Evolutionary conservation across 2,797 vertebrate species (phyloP).

Genomic region (Melanotaenia trifasciata): DNA sequence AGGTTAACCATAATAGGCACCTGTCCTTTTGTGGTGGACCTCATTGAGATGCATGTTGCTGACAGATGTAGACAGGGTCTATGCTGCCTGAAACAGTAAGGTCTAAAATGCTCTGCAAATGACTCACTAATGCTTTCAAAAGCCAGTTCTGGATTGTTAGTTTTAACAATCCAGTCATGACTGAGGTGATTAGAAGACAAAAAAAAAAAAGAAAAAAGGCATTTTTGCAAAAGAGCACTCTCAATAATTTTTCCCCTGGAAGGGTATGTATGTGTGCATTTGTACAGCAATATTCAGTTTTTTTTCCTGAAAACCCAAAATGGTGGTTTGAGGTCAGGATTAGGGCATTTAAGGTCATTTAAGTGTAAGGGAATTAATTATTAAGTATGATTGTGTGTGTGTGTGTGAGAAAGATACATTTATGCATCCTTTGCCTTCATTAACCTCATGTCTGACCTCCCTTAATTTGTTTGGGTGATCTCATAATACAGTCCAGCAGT

Average conservation of each 20-base stretch:
- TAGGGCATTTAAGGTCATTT: not conserved
- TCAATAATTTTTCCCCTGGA: not conserved
- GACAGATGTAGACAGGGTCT: not conserved
- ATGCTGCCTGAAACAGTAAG: not conserved
- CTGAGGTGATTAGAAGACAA: not conserved
- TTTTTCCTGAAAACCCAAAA: not conserved
- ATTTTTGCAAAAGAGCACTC: not conserved
- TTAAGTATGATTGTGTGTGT: not conserved
- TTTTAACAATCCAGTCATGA: conserved; percentile 11
- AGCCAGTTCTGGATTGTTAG: conserved; percentile 3
- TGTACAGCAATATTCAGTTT: not conserved
- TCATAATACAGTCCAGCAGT: conserved; percentile 22
- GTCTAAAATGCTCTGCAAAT: not conserved
- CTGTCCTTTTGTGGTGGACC: not conserved
- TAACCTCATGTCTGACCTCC: conserved; percentile 28
- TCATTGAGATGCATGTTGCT: too few relatives aligned
- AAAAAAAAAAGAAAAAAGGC: too few relatives aligned
- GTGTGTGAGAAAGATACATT: not conserved
- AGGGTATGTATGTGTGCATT: not conserved
- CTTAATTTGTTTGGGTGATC: conserved; percentile 21
- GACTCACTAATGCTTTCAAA: not conserved
- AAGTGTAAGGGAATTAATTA: not conserved
- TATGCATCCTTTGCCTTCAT: conserved; percentile 20
- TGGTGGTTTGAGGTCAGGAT: not conserved
- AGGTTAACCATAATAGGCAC: not conserved